Percentiles rank a stretch among this genome's conserved stretches.
Conservation (phyloP, 2,888 invertebrate species). For the Caenorhabditis sp. region DNA sequence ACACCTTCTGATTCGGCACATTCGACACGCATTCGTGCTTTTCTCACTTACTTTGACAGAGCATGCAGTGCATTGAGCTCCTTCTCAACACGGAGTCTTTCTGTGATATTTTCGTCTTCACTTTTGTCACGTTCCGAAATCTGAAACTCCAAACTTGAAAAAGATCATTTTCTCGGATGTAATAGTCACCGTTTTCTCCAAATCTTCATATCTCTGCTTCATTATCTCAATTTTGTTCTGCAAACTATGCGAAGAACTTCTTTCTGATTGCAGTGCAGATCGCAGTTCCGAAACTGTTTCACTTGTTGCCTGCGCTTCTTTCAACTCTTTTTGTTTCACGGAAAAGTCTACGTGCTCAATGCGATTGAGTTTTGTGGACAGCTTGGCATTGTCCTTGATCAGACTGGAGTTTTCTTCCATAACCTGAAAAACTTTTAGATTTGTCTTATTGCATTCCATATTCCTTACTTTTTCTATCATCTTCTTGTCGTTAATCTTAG, state of each 20-base stretch:
- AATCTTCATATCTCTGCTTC: constrained; percentile 50
- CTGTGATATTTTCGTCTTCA: constrained; percentile 69
- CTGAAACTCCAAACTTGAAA: constrained; percentile 23
- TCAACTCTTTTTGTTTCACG: constrained; percentile 29
- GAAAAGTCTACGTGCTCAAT: constrained; percentile 47
- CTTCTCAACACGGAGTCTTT: constrained; percentile 73
- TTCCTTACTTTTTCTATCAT: constrained; percentile 43
- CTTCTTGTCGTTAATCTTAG: constrained; percentile 51
- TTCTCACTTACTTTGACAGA: constrained; percentile 64
- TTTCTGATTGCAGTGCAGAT: constrained; percentile 45
- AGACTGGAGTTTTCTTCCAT: constrained; percentile 65
- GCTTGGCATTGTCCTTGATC: constrained; percentile 68
- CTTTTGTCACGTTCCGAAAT: constrained; percentile 66
- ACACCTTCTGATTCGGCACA: no score
- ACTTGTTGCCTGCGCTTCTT: constrained; percentile 30
- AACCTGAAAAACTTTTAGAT: constrained; percentile 6
- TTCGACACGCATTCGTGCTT: no score
- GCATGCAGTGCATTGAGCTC: constrained; percentile 80
- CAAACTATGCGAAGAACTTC: constrained; percentile 28
- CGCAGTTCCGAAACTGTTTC: constrained; percentile 38
- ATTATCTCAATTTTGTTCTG: constrained; percentile 39
- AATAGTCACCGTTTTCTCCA: constrained; percentile 55
- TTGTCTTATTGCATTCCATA: no score
- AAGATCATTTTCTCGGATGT: not conserved
- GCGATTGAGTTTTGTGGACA: constrained; percentile 61